Evolutionary conservation across 2,888 invertebrate species (phyloP).

Genomic region (Thumatha senex): DNA sequence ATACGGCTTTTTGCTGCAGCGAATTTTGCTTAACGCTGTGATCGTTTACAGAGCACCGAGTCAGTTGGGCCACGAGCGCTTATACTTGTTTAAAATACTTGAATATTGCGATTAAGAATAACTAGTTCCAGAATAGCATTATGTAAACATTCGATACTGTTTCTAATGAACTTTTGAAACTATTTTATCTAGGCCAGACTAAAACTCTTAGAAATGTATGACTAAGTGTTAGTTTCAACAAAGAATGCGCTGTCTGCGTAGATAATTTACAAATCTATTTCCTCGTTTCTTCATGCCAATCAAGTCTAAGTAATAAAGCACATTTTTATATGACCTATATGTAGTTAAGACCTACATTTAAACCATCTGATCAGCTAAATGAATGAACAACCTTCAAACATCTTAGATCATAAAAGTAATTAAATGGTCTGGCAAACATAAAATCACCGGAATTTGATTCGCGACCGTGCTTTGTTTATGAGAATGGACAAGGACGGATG

Average conservation of each 20-base stretch:
- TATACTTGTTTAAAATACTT: neutral
- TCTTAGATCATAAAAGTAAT: too few relatives aligned
- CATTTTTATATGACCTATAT: too few relatives aligned
- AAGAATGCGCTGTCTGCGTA: neutral
- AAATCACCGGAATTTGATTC: too few relatives aligned
- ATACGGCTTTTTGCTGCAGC: neutral
- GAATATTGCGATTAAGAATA: neutral
- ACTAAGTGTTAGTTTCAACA: constrained; percentile 5
- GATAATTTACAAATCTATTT: constrained; percentile 7
- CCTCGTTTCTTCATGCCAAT: constrained; percentile 3
- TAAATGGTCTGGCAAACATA: too few relatives aligned
- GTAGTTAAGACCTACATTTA: too few relatives aligned
- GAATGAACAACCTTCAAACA: too few relatives aligned
- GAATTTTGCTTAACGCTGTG: too few relatives aligned
- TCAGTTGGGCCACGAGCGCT: too few relatives aligned
- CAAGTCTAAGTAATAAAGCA: neutral
- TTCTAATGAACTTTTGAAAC: neutral
- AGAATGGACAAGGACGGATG: too few relatives aligned
- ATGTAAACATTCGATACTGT: constrained; percentile 3
- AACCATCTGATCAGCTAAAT: too few relatives aligned
- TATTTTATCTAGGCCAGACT: constrained; percentile 10
- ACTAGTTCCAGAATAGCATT: neutral
- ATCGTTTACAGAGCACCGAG: too few relatives aligned
- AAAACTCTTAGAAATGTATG: constrained; percentile 17
- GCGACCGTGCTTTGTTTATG: too few relatives aligned